Conservation (phyloP, 2,113 vertebrate genomes). For the Scomber colias region DNA sequence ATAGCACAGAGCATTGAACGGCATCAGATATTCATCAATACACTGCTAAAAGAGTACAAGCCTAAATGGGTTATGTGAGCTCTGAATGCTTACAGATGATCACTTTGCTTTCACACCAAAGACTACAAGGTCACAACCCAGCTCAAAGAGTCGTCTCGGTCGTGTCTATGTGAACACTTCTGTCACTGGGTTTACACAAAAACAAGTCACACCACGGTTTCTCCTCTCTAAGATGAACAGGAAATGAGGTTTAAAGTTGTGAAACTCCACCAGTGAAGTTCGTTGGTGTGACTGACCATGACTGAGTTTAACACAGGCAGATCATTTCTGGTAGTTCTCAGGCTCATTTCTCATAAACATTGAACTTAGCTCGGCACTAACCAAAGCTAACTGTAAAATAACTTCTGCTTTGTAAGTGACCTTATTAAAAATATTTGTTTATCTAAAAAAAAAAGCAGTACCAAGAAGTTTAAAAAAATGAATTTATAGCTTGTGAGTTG, state of each 20-base stretch:
- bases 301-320: too few relatives aligned
- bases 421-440: too few relatives aligned
- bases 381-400: background rate
- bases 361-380: background rate
- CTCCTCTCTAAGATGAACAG: background rate
- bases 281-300: background rate
- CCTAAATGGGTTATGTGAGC: constrained; percentile 19
- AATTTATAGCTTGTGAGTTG: too few relatives aligned
- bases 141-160: background rate
- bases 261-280: background rate
- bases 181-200: constrained; percentile 6
- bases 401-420: too few relatives aligned
- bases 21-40: constrained; percentile 3
- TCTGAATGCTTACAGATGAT: constrained; percentile 5
- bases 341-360: background rate
- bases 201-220: background rate
- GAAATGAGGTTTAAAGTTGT: constrained; percentile 16
- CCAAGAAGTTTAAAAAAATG: too few relatives aligned
- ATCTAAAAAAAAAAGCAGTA: too few relatives aligned
- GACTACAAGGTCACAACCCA: background rate
- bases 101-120: background rate
- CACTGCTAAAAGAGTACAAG: background rate
- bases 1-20: constrained; percentile 3
- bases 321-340: too few relatives aligned
- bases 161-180: background rate